Percentiles rank a stretch among this genome's conserved stretches.
Evolutionary conservation across 1,140 invertebrate species (phyloP).

Genomic region (Triops cancriformis): DNA sequence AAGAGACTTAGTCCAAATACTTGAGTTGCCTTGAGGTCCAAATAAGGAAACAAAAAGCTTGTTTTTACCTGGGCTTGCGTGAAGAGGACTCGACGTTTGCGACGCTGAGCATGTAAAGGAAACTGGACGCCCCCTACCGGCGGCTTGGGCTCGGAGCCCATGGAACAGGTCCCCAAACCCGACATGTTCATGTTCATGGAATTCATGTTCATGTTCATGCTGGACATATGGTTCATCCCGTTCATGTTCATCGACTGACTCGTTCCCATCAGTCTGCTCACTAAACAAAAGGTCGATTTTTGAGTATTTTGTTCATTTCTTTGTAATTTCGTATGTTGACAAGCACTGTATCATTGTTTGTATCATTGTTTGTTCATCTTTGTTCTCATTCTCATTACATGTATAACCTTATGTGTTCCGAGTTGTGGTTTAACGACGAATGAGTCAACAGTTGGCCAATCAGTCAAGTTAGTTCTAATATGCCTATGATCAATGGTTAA

Average conservation of each 20-base stretch:
- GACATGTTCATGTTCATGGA: slow-evolving; percentile 69
- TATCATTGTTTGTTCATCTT: no score
- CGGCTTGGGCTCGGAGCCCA: slow-evolving; percentile 59
- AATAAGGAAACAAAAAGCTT: not conserved
- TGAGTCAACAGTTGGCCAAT: no score
- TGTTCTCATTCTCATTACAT: no score
- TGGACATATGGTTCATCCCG: slow-evolving; percentile 65
- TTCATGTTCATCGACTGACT: slow-evolving; percentile 56
- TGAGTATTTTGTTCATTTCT: no score
- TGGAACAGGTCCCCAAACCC: slow-evolving; percentile 57
- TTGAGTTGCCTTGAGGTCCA: slow-evolving; percentile 9
- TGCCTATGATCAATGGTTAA: no score
- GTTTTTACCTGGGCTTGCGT: slow-evolving; percentile 43
- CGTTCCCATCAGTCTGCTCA: slow-evolving; percentile 78
- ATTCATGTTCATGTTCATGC: slow-evolving; percentile 47
- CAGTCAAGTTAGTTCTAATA: no score
- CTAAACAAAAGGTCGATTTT: slow-evolving; percentile 42
- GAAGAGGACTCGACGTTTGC: slow-evolving; percentile 44
- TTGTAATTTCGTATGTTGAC: no score
- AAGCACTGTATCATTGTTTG: no score
- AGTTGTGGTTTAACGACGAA: no score
- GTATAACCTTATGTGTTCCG: no score
- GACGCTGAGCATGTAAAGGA: slow-evolving; percentile 65
- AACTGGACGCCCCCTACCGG: slow-evolving; percentile 66
- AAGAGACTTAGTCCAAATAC: not conserved